Conservation (phyloP, 2,888 invertebrate species). For the Platycnemis pennipes region DNA sequence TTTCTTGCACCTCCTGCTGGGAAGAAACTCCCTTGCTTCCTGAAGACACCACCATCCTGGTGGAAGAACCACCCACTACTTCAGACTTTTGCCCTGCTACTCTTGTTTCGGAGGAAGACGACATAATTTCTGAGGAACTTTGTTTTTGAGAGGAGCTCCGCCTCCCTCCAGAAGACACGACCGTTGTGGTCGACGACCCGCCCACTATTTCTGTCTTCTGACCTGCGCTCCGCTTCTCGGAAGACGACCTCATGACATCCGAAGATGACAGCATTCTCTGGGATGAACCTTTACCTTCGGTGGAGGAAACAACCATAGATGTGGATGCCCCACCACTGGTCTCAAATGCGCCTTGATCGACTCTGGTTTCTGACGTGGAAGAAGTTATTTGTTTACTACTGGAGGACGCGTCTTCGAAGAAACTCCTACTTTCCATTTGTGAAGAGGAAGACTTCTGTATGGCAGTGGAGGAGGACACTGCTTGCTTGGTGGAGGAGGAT, state of each 20-base stretch:
- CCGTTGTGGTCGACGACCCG: slow-evolving; percentile 19
- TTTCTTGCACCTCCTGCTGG: slow-evolving; percentile 45
- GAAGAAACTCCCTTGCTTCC: not conserved
- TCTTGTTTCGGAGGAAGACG: slow-evolving; percentile 43
- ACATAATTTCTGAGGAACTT: not conserved
- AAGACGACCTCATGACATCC: slow-evolving; percentile 35
- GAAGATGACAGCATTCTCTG: not conserved
- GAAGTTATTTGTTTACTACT: slow-evolving; percentile 26
- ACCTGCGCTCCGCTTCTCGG: slow-evolving; percentile 26
- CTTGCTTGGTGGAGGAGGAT: slow-evolving; percentile 38
- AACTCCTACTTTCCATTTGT: slow-evolving; percentile 46
- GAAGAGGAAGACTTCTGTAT: slow-evolving; percentile 59
- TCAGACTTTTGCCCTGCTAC: not conserved
- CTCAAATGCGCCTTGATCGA: not conserved
- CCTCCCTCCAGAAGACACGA: slow-evolving; percentile 31
- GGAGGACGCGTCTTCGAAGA: slow-evolving; percentile 48
- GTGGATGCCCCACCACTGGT: not conserved
- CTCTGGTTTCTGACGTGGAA: not conserved
- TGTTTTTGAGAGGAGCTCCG: slow-evolving; percentile 35
- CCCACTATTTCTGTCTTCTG: slow-evolving; percentile 38
- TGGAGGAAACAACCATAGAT: not conserved
- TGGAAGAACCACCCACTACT: slow-evolving; percentile 32
- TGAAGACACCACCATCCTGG: not conserved
- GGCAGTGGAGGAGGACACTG: slow-evolving; percentile 34
- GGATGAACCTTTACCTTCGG: not conserved